Percentiles rank a stretch among this genome's conserved stretches.
phyloP scores from a whole-genome alignment of 2,113 vertebrate species.

The Myotis lucifugus region DNA sequence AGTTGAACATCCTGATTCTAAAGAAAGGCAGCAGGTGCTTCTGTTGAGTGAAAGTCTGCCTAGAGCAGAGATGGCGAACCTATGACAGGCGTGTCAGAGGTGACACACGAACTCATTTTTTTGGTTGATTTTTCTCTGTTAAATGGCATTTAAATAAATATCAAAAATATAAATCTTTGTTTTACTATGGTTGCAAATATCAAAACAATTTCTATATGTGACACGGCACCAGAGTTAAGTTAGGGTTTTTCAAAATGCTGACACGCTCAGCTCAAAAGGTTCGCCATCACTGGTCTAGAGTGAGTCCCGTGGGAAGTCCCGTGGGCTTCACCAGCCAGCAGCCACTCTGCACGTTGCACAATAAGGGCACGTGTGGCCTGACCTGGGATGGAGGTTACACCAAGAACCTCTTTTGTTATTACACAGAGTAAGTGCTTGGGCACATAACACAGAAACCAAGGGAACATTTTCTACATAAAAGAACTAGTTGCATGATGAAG shows the following conservation, averaged over 20 bases:
- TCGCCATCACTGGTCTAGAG: neutral
- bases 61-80: too few species aligned
- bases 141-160: too few species aligned
- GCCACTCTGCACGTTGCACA: rapidly evolving
- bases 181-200: too few species aligned
- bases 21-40: neutral
- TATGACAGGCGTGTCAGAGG: too few species aligned
- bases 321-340: rapidly evolving
- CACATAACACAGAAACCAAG: constrained; percentile 47
- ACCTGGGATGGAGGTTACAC: neutral
- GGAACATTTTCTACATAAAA: constrained; percentile 26
- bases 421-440: neutral
- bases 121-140: too few species aligned
- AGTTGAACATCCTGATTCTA: rapidly evolving
- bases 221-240: too few species aligned
- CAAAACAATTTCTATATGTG: too few species aligned
- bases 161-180: too few species aligned
- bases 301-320: rapidly evolving
- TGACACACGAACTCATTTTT: too few species aligned
- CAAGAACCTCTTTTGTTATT: neutral
- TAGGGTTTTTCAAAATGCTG: too few species aligned
- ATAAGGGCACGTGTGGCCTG: rapidly evolving
- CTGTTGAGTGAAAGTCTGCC: neutral
- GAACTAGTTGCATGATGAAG: constrained; percentile 13
- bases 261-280: too few species aligned